Conservation (phyloP, 2,797 vertebrate species). For the Clarias laeviceps region DNA sequence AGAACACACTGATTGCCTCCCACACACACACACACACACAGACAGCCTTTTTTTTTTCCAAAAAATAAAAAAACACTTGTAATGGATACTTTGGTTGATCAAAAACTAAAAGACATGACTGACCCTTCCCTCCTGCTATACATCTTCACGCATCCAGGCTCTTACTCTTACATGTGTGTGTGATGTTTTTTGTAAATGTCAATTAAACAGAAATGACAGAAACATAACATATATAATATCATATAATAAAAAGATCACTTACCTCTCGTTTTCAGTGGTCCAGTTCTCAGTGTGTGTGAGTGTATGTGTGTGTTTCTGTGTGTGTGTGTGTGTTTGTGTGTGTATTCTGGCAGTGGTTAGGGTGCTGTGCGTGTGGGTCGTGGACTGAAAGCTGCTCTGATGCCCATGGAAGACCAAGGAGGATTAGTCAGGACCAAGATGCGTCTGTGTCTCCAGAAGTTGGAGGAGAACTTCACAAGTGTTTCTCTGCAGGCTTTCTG, state of each 20-base stretch:
- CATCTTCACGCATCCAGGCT: not conserved
- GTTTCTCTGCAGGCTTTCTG: not conserved
- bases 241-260: slow-evolving; percentile 18
- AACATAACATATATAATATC: not conserved
- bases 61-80: not conserved
- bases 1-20: slow-evolving; percentile 24
- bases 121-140: not conserved
- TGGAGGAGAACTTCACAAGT: not conserved
- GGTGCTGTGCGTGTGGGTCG: slow-evolving; percentile 21
- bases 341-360: slow-evolving; percentile 51
- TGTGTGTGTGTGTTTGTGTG: slow-evolving; percentile 33
- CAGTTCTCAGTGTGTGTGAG: slow-evolving; percentile 29
- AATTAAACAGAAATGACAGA: not conserved
- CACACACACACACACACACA: not conserved
- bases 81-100: not conserved
- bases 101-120: not conserved
- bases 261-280: slow-evolving; percentile 47
- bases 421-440: slow-evolving; percentile 21
- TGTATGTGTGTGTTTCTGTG: slow-evolving; percentile 20
- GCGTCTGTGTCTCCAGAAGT: slow-evolving; percentile 2
- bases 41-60: not conserved
- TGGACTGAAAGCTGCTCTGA: slow-evolving; percentile 27
- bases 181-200: not conserved
- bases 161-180: not conserved
- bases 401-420: slow-evolving; percentile 54